A percentile compares a stretch with the other conserved stretches of the same genome.
phyloP scores from a whole-genome alignment of 2,888 invertebrate genomes.

The Noctua janthe region DNA sequence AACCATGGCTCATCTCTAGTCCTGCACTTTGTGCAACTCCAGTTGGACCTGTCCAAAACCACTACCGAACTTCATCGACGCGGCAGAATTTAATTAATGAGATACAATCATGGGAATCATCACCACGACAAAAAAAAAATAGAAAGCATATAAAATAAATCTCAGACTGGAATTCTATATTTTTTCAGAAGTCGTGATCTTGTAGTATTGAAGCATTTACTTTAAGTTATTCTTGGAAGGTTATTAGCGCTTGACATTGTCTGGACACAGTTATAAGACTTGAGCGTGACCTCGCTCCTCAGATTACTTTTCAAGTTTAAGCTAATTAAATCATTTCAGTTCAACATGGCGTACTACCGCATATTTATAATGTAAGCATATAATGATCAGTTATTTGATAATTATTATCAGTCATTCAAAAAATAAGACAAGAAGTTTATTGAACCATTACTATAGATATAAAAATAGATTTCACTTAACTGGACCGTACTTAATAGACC shows the following conservation, averaged over 20 bases:
- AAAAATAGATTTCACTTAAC: conserved; percentile 20
- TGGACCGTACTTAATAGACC: conserved; percentile 6
- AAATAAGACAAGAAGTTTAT: neutral
- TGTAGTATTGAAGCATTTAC: neutral
- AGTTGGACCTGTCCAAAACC: neutral
- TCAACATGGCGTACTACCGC: neutral
- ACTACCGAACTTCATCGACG: neutral
- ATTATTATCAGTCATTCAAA: neutral
- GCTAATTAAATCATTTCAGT: conserved; percentile 27
- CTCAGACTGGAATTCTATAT: neutral
- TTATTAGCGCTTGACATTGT: conserved; percentile 48
- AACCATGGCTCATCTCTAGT: neutral
- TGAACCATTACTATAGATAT: neutral
- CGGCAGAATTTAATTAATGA: neutral
- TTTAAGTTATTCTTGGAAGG: neutral
- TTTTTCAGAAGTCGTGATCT: neutral
- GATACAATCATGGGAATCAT: neutral
- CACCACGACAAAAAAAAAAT: neutral
- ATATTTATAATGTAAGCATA: neutral
- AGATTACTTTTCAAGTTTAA: conserved; percentile 56
- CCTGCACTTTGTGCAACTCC: neutral
- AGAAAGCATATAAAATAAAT: neutral
- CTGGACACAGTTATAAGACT: conserved; percentile 57
- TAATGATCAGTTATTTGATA: neutral
- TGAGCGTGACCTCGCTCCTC: conserved; percentile 51